Conservation (phyloP, 1,140 invertebrate genomes). For the Trypoxylus dichotomus region DNA sequence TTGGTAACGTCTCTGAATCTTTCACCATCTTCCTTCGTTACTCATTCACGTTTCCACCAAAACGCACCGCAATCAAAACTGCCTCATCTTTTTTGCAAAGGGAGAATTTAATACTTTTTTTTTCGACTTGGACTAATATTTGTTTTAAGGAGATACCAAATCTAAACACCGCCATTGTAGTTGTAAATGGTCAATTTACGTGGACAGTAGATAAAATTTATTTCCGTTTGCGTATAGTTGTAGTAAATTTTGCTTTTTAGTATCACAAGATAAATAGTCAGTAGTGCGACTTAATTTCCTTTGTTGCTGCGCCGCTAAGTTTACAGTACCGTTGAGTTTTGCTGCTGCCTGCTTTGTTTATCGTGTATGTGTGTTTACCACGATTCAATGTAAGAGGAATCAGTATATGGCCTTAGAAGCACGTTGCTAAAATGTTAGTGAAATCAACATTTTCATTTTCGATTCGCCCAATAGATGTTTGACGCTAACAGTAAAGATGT, state of each 20-base stretch:
- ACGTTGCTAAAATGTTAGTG: too few relatives aligned
- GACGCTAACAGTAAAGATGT: too few relatives aligned
- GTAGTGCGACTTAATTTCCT: background rate
- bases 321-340: too few relatives aligned
- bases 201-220: background rate
- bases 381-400: too few relatives aligned
- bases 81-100: background rate
- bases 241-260: background rate
- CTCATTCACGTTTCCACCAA: background rate
- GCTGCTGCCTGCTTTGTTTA: too few relatives aligned
- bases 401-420: too few relatives aligned
- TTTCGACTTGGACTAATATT: background rate
- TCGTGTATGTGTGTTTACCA: too few relatives aligned
- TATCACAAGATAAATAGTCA: background rate
- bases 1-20: background rate
- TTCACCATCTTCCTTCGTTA: background rate
- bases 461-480: too few relatives aligned
- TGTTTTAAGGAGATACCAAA: background rate
- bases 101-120: background rate
- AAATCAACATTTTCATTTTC: too few relatives aligned
- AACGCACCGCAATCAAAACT: background rate
- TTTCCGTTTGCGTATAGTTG: background rate
- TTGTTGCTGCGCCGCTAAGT: background rate
- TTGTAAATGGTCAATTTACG: background rate
- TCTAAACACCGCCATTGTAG: background rate